Evolutionary conservation across 2,888 invertebrate genomes (phyloP).

Genomic region (Electrophaes corylata): DNA sequence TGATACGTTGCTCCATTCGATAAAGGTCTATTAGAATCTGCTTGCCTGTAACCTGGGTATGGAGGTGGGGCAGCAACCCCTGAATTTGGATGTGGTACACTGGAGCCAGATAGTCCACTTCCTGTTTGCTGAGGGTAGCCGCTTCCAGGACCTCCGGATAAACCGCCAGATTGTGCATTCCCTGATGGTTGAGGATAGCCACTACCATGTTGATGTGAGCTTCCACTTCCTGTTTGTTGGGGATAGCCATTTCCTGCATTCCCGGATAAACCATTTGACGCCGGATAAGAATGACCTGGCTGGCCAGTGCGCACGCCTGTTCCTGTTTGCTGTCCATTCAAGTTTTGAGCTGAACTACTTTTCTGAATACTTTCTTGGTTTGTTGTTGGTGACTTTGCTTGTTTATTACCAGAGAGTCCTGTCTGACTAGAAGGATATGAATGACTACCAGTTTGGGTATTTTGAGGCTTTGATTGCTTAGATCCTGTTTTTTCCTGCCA

Average conservation of each 20-base stretch:
- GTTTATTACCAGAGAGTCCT: slow-evolving; percentile 64
- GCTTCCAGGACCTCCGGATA: slow-evolving; percentile 18
- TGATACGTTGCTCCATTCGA: slow-evolving; percentile 47
- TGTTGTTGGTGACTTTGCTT: slow-evolving; percentile 55
- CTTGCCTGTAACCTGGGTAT: slow-evolving; percentile 48
- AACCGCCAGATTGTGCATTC: slow-evolving; percentile 38
- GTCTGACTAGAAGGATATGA: slow-evolving; percentile 72
- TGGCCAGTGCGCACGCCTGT: slow-evolving; percentile 43
- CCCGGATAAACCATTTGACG: slow-evolving; percentile 69
- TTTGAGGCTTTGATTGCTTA: slow-evolving; percentile 55
- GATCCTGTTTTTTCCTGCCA: slow-evolving; percentile 72
- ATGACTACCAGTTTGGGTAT: slow-evolving; percentile 48
- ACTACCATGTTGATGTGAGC: slow-evolving; percentile 44
- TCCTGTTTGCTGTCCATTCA: slow-evolving; percentile 48
- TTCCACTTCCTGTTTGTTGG: slow-evolving; percentile 46
- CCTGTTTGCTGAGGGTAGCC: slow-evolving; percentile 40
- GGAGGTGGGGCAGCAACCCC: slow-evolving; percentile 48
- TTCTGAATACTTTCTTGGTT: slow-evolving; percentile 68
- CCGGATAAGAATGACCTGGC: slow-evolving; percentile 63
- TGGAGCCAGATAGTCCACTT: slow-evolving; percentile 43
- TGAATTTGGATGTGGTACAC: background rate
- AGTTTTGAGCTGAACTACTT: slow-evolving; percentile 58
- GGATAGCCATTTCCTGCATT: slow-evolving; percentile 47
- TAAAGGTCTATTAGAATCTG: slow-evolving; percentile 25
- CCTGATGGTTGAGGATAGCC: slow-evolving; percentile 44